These are phyloP conservation scores for Arizona elegans DNA, from an alignment of 2,113 vertebrate genomes.

Conservation along the genomic window DNA sequence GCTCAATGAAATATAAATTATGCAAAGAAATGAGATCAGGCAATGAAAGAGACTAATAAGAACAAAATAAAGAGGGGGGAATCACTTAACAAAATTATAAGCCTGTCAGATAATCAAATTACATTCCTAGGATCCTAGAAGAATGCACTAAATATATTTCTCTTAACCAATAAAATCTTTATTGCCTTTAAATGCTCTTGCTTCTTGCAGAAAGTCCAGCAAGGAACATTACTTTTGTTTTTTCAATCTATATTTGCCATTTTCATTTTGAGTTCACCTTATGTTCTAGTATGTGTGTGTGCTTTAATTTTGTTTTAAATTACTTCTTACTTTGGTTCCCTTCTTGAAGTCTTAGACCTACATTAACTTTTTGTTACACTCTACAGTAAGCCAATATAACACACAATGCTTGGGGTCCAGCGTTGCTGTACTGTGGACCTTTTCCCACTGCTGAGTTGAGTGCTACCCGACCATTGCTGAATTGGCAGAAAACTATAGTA, in stretches of 20 bases:
- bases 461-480: neutral
- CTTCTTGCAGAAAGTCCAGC: conserved; percentile 25
- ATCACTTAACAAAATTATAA: conserved; percentile 68
- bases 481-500: neutral
- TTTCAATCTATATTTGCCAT: conserved; percentile 14
- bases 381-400: neutral
- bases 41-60: conserved; percentile 64
- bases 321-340: neutral
- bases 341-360: neutral
- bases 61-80: conserved; percentile 38
- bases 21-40: conserved; percentile 63
- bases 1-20: conserved; percentile 71
- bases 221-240: conserved; percentile 16
- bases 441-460: neutral
- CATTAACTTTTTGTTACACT: neutral
- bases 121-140: conserved; percentile 51
- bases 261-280: conserved; percentile 24
- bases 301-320: neutral
- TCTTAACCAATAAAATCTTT: conserved; percentile 58
- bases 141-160: conserved; percentile 55
- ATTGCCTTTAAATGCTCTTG: conserved; percentile 54
- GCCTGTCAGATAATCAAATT: conserved; percentile 60
- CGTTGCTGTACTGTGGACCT: neutral
- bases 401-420: neutral
- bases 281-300: neutral